Conservation (phyloP, 2,113 vertebrate genomes). For the Stigmatopora argus region DNA sequence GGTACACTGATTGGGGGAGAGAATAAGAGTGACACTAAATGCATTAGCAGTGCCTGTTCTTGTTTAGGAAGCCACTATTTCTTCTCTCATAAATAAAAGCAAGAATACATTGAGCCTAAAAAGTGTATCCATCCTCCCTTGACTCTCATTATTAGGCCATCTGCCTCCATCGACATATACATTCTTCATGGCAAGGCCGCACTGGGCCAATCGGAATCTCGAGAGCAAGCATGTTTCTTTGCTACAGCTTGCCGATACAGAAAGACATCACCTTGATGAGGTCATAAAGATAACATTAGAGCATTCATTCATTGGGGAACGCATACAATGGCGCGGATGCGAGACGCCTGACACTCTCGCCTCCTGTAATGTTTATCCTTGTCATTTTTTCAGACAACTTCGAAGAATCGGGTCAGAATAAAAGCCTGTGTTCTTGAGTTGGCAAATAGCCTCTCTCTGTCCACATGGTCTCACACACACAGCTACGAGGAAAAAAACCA, state of each 20-base stretch:
- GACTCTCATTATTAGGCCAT: conserved; percentile 59
- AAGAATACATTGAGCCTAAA: conserved; percentile 43
- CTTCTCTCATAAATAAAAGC: conserved; percentile 62
- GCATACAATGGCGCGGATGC: conserved; percentile 17
- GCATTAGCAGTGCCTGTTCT: conserved; percentile 55
- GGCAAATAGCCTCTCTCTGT: conserved; percentile 44
- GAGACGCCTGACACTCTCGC: conserved; percentile 1
- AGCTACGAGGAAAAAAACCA: conserved; percentile 34
- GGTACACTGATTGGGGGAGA: conserved; percentile 12
- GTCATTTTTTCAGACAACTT: conserved; percentile 21
- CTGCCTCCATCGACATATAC: conserved; percentile 44
- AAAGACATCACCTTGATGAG: conserved; percentile 37
- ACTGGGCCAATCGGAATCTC: conserved; percentile 22
- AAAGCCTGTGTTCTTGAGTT: conserved; percentile 44
- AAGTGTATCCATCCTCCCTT: conserved; percentile 49
- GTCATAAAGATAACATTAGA: conserved; percentile 42
- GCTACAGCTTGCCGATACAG: conserved; percentile 19
- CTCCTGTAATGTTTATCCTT: conserved; percentile 28
- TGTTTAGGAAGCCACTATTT: conserved; percentile 51
- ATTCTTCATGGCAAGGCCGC: conserved; percentile 48
- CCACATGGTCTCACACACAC: conserved; percentile 12
- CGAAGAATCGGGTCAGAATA: conserved; percentile 23
- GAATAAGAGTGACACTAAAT: conserved; percentile 55
- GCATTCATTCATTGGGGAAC: conserved; percentile 11
- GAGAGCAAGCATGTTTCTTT: conserved; percentile 30